These are phyloP conservation scores for Atta colombica DNA, from an alignment of 1,140 invertebrate species.

Conservation along the genomic window DNA sequence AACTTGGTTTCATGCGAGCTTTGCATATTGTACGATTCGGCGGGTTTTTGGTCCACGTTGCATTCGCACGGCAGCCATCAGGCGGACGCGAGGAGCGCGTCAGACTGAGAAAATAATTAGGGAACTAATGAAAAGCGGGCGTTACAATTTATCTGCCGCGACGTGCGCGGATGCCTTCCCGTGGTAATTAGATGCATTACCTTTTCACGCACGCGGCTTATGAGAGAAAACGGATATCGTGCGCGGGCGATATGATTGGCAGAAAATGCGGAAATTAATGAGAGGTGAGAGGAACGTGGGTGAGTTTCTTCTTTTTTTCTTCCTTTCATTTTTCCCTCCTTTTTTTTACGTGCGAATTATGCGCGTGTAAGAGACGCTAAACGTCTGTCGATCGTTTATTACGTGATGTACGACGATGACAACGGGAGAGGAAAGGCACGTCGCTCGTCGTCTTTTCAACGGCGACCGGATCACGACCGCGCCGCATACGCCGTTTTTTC, in stretches of 20 bases:
- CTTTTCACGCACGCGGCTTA: conserved; percentile 28
- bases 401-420: conserved; percentile 48
- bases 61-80: conserved; percentile 27
- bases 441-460: conserved; percentile 6
- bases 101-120: conserved; percentile 54
- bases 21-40: conserved; percentile 34
- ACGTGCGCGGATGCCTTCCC: conserved; percentile 39
- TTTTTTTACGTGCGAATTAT: not conserved
- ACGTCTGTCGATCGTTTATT: conserved; percentile 69
- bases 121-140: conserved; percentile 50
- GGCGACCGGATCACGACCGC: conserved; percentile 65
- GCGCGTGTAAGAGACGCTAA: conserved; percentile 55
- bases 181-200: conserved; percentile 51
- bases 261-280: conserved; percentile 48
- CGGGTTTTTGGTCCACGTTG: conserved; percentile 52
- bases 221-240: conserved; percentile 30
- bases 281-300: conserved; percentile 21
- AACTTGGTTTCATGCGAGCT: conserved; percentile 10
- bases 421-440: not conserved
- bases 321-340: not conserved
- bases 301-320: conserved; percentile 15
- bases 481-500: conserved; percentile 74
- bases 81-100: conserved; percentile 2
- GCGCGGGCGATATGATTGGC: conserved; percentile 37
- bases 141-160: conserved; percentile 44